Evolutionary conservation across 2,797 vertebrate genomes (phyloP).

Genomic region (Bradypodion pumilum): DNA sequence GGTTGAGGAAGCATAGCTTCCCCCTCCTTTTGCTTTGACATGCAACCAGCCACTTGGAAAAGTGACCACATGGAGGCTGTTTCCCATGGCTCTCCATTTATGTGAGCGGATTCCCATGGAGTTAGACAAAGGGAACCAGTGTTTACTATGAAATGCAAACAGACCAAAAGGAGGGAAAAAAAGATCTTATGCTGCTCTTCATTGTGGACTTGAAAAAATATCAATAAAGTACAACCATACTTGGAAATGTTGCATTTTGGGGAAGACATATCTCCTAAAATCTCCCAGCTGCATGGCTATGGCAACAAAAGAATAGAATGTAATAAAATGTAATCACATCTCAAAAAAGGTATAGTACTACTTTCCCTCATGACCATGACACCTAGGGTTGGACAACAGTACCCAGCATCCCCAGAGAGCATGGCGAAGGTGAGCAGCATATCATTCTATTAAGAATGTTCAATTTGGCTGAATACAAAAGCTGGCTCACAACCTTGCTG

Average conservation of each 20-base stretch:
- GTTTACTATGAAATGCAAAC: background rate
- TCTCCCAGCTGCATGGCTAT: no score
- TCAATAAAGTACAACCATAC: no score
- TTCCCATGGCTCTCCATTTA: constrained; percentile 1
- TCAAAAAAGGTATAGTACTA: no score
- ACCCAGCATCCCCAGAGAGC: background rate
- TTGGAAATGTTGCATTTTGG: no score
- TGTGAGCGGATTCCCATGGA: background rate
- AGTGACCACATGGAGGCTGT: background rate
- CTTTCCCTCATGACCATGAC: no score
- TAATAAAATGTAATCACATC: no score
- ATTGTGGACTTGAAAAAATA: background rate
- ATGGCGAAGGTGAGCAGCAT: background rate
- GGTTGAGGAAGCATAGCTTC: background rate
- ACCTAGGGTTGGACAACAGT: background rate
- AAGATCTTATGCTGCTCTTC: background rate
- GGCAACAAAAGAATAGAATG: no score
- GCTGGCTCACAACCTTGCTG: no score
- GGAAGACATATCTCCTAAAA: no score
- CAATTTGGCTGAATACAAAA: background rate
- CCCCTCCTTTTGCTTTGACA: background rate
- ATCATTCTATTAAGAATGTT: background rate
- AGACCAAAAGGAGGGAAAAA: background rate
- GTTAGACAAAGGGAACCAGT: background rate
- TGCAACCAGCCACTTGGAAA: background rate